Base-by-base conservation (phyloP, 2,797 vertebrate genomes). In the Coregonus suidteri region DNA sequence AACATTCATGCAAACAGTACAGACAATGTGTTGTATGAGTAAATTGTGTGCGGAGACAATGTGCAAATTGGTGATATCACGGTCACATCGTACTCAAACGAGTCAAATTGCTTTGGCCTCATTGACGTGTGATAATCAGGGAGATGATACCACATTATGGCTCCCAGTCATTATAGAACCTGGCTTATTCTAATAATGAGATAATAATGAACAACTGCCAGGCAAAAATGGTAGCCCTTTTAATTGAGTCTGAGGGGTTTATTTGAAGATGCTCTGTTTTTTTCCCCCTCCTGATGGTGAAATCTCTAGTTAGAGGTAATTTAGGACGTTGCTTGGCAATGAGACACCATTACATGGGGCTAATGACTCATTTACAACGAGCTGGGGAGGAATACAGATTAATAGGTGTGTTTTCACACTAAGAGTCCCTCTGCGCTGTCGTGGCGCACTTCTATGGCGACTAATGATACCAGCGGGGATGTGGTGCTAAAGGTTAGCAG, bases 291-390 rank as follows among this genome's bases (percentile, higher is more conserved):
- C 80, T 78, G 80, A 86, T 88, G 76, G 81, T 87, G 77, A 90
- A 90, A 90, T 91, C 84, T 90, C 81, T 85, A 85, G 88, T 91
- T 90, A 87, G 85, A 91, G 89, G 88, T 91, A 91, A 93, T 92
- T 91, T 87, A 92, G 87, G 87, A 88, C 81, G 84, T 87, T 89
- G 88, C 85, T 84, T 89, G 84, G 87, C 85, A 90, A 90, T 90
- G 88, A 93, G 84, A 87, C 87, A 87, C 91, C 85, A 88, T 93
- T 92, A 91, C 84, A 87, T 87, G 75, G 81, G 86, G 86, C 88
- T 93, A 94, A 92, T 93, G 91, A 92, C 83, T 91, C 88, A 93
- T 93, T 92, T 92, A 89, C 84, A 89, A 86, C 75, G 84, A 87
- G 86, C 86, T 82, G 78, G 86, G 85, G 82, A 92, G 87, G 89